Conservation (phyloP, 2,797 vertebrate genomes). For the Crenuchus spilurus region DNA sequence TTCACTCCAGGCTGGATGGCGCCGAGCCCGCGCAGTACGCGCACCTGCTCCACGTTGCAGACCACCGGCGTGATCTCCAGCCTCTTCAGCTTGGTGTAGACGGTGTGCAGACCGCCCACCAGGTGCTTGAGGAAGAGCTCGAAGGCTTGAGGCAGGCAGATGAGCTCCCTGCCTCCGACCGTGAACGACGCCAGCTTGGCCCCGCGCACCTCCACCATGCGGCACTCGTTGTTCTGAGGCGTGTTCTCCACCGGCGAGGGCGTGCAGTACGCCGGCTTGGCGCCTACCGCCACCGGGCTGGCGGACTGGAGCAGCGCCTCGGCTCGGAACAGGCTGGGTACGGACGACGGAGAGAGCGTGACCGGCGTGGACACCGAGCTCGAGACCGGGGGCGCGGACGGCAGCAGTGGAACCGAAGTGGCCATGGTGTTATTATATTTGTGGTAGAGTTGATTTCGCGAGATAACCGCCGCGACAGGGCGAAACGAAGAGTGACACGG, state of each 20-base stretch:
- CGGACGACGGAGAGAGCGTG: conserved; percentile 82
- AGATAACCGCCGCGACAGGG: not conserved
- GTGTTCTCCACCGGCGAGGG: conserved; percentile 97
- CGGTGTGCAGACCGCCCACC: conserved; percentile 88
- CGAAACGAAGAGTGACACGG: not conserved
- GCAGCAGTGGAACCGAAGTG: conserved; percentile 86
- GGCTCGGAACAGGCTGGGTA: conserved; percentile 81
- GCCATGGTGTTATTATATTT: conserved; percentile 80
- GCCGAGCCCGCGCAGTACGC: conserved; percentile 85
- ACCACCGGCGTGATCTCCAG: conserved; percentile 89
- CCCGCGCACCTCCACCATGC: conserved; percentile 93
- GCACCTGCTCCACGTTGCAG: conserved; percentile 90
- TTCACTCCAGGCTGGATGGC: conserved; percentile 91
- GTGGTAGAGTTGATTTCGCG: not conserved
- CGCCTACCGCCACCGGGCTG: conserved; percentile 66
- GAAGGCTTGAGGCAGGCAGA: conserved; percentile 89
- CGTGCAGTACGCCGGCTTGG: conserved; percentile 93
- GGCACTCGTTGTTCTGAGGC: conserved; percentile 97
- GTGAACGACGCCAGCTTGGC: conserved; percentile 88
- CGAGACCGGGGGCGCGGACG: conserved; percentile 83
- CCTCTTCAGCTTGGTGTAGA: conserved; percentile 90
- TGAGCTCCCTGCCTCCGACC: conserved; percentile 85
- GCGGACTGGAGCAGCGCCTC: conserved; percentile 76
- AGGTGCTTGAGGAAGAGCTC: conserved; percentile 90
- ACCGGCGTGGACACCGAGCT: conserved; percentile 81